Percentiles rank a stretch among this genome's conserved stretches.
Conservation (phyloP, 2,888 invertebrate genomes). For the Mystacides longicornis region DNA sequence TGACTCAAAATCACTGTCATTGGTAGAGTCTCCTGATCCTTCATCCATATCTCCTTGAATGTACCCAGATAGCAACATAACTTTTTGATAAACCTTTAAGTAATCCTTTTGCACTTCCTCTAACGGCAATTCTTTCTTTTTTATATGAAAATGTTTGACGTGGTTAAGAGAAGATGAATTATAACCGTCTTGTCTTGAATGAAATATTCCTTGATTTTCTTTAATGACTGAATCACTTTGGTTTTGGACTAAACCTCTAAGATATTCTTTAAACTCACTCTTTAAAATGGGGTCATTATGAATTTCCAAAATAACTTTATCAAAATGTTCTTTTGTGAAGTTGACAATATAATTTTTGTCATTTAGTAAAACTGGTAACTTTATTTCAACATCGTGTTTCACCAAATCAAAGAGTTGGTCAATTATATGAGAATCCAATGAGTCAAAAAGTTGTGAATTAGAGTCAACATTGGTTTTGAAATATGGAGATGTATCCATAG, state of each 20-base stretch:
- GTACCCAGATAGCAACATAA: not conserved
- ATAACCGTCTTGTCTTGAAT: slow-evolving; percentile 3
- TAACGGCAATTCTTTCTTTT: slow-evolving; percentile 10
- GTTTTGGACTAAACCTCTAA: slow-evolving; percentile 12
- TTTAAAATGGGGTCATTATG: slow-evolving; percentile 17
- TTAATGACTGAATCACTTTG: slow-evolving; percentile 2
- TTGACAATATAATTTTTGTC: slow-evolving; percentile 8
- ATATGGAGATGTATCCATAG: not conserved
- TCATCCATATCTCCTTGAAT: not conserved
- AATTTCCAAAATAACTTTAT: slow-evolving; percentile 14
- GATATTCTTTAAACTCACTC: slow-evolving; percentile 21
- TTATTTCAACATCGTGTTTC: slow-evolving; percentile 11
- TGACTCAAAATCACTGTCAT: slow-evolving; percentile 6
- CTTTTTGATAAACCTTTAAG: slow-evolving; percentile 3
- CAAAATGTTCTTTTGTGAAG: slow-evolving; percentile 20
- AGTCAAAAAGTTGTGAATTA: slow-evolving; percentile 5
- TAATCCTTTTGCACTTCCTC: slow-evolving; percentile 3
- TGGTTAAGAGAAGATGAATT: slow-evolving; percentile 1
- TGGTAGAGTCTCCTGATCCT: not conserved
- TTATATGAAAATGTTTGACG: slow-evolving; percentile 9
- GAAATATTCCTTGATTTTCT: slow-evolving; percentile 14
- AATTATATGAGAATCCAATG: slow-evolving; percentile 10
- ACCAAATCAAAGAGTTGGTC: slow-evolving; percentile 12
- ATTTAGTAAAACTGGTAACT: slow-evolving; percentile 5
- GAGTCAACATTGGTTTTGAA: not conserved